Evolutionary conservation across 2,888 invertebrate genomes (phyloP), one percentile per base, ranked within the genome.

Genomic region (Conops quadrifasciatus): DNA sequence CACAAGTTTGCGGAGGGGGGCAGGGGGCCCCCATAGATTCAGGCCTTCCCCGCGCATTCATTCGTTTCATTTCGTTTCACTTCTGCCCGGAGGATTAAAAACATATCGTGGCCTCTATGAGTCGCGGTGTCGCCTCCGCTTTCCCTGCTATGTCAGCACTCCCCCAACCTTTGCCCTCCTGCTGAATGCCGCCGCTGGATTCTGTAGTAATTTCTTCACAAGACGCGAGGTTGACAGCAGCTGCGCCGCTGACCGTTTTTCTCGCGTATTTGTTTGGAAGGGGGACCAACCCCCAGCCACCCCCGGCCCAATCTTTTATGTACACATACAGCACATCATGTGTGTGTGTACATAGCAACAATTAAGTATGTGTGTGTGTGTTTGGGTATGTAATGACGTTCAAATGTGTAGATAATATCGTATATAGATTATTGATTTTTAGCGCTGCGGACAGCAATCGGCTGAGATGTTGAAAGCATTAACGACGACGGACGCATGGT

Each of bases 401-500:
- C 26, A 66, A 59, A 24, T 63, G 53, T 45, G 56, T 64, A 26
- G 58, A 70, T 63, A 70, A 53, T 65, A n/a, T n/a, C n/a, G n/a
- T n/a, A 36, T 36, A 49, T 26, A 59, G 66, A 71, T 65, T 66
- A 71, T 71, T 62, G 71, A 71, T 71, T 71, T 71, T 66, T 60
- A 53, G 66, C 43, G 30, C 45, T 19, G 43, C 28, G 58, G 58
- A 45, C 47, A 13, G 21, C n/a, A n/a, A n/a, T n/a, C n/a, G n/a
- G n/a, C 51, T 15, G 7, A 24, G 68, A 21, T 36, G 36, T 26
- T 21, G 36, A 36, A 43, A 7, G 56, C n/a, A 28, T 58, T 26
- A 67, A 58, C 36, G 58, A 45, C 63, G 63, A 26, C 63, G 43
- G 63, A 26, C 63, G 43, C 45, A 19, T 49, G 15, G 49, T 3